These are phyloP conservation scores for Gordius sp. DNA, from an alignment of 2,888 invertebrate species.

Conservation along the genomic window DNA sequence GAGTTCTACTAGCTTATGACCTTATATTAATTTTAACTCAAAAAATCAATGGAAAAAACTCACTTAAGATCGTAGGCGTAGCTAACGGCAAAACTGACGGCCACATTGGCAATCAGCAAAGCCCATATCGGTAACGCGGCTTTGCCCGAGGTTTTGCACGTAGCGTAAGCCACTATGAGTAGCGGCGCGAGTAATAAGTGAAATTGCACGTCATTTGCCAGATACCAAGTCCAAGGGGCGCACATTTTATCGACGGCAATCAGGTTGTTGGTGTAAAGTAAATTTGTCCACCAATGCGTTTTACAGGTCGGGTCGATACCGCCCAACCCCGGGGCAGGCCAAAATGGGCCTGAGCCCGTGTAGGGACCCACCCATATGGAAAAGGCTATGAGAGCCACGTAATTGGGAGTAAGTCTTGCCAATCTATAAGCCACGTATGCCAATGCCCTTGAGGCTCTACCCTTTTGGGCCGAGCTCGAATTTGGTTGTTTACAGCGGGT, in stretches of 20 bases:
- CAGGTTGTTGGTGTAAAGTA: slow-evolving; percentile 27
- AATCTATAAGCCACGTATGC: background rate
- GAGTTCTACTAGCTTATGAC: no score
- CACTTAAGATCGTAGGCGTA: no score
- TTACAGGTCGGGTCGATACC: slow-evolving; percentile 23
- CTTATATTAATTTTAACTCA: no score
- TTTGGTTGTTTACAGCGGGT: background rate
- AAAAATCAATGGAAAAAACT: no score
- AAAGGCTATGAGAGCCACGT: background rate
- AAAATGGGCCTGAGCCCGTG: background rate
- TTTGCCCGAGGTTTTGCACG: no score
- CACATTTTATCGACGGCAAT: slow-evolving; percentile 32
- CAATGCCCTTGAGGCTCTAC: background rate
- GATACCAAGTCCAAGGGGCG: slow-evolving; percentile 41
- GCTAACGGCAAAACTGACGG: no score
- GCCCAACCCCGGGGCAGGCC: slow-evolving; percentile 18
- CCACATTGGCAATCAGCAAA: no score
- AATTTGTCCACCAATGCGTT: slow-evolving; percentile 26
- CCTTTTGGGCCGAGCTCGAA: background rate
- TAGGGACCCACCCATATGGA: background rate
- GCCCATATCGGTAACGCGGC: no score
- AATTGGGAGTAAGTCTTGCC: background rate
- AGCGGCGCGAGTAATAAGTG: no score
- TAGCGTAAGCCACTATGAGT: no score
- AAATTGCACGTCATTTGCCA: slow-evolving; percentile 45